A percentile compares a stretch with the other conserved stretches of the same genome.
These are phyloP conservation scores for Nysson spinosus DNA, from an alignment of 2,888 invertebrate species.

Conservation along the genomic window DNA sequence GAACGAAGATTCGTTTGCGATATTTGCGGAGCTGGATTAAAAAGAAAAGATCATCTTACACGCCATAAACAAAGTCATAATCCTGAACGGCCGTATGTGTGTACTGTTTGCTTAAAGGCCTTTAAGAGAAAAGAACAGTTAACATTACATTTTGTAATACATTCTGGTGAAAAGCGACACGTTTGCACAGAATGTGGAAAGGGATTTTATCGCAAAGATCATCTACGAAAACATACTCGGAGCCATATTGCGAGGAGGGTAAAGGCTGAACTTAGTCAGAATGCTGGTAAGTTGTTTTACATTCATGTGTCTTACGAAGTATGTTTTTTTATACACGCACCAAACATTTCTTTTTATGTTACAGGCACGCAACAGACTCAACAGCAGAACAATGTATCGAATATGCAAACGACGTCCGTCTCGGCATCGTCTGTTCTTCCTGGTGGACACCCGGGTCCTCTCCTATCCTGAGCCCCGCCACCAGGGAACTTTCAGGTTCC, in stretches of 20 bases:
- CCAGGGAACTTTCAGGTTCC: slow-evolving; percentile 77
- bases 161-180: slow-evolving; percentile 92
- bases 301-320: no score
- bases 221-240: slow-evolving; percentile 90
- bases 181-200: slow-evolving; percentile 93
- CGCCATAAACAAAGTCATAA: slow-evolving; percentile 93
- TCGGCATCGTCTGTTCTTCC: slow-evolving; percentile 73
- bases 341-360: not conserved
- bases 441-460: slow-evolving; percentile 74
- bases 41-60: slow-evolving; percentile 91
- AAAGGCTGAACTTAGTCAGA: slow-evolving; percentile 90
- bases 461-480: slow-evolving; percentile 78
- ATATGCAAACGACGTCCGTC: slow-evolving; percentile 71
- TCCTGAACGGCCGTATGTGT: slow-evolving; percentile 92
- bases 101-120: slow-evolving; percentile 91
- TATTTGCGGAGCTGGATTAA: slow-evolving; percentile 92
- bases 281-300: slow-evolving; percentile 76
- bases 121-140: slow-evolving; percentile 94
- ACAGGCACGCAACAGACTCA: slow-evolving; percentile 73
- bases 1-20: slow-evolving; percentile 92
- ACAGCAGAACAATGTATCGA: slow-evolving; percentile 73
- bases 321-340: not conserved
- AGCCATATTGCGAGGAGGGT: slow-evolving; percentile 91
- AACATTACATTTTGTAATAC: slow-evolving; percentile 92
- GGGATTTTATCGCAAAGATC: slow-evolving; percentile 93